These are phyloP conservation scores for Zeuzera pyrina DNA, from an alignment of 2,888 invertebrate genomes.

Conservation along the genomic window DNA sequence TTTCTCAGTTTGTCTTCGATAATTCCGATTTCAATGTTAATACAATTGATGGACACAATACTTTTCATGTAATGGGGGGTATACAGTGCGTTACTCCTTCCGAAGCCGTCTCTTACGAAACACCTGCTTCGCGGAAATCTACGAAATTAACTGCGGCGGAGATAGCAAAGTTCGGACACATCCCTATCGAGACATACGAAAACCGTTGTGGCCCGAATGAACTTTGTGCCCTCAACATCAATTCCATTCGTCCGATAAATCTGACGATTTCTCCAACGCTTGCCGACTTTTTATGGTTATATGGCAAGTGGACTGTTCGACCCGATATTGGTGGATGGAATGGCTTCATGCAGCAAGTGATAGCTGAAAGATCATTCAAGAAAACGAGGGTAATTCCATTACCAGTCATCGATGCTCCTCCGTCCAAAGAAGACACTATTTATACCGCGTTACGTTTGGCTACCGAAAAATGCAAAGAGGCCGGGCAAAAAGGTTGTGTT, in stretches of 20 bases:
- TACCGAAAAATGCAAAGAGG: background rate
- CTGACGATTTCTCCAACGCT: background rate
- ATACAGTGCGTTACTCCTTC: conserved; percentile 13
- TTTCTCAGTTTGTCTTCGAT: conserved; percentile 15
- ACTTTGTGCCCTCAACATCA: background rate
- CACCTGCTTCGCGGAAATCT: background rate
- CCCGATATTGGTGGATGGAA: background rate
- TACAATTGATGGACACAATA: conserved; percentile 14
- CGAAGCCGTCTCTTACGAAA: conserved; percentile 1
- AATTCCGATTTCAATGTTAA: conserved; percentile 15
- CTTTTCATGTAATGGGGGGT: conserved; percentile 16
- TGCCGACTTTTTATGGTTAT: background rate
- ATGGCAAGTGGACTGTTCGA: background rate
- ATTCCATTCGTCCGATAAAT: background rate
- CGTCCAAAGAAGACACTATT: conserved; percentile 1
- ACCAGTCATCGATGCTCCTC: conserved; percentile 1
- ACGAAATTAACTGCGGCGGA: background rate
- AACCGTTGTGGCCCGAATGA: too few species aligned
- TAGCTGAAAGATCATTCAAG: background rate
- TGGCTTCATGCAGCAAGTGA: background rate
- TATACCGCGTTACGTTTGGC: background rate
- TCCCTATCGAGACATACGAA: background rate
- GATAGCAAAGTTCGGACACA: background rate
- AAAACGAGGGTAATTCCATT: background rate
- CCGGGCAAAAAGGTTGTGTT: background rate